These are phyloP conservation scores for Pycnomerus fuliginosus DNA, from an alignment of 2,888 invertebrate species.

Conservation along the genomic window DNA sequence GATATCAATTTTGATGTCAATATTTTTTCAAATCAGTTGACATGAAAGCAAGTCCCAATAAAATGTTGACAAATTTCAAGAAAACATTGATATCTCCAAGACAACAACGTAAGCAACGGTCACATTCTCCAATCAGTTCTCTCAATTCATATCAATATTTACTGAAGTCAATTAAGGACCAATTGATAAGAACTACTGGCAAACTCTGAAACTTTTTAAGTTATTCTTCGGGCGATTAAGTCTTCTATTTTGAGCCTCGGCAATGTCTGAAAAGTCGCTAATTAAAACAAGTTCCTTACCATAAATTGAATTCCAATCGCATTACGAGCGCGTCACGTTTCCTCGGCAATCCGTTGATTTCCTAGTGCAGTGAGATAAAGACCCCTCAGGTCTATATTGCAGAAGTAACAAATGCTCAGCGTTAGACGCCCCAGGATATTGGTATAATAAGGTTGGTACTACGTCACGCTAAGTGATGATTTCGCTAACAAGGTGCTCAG, in stretches of 20 bases:
- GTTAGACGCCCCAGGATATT: conserved; percentile 28
- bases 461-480: conserved; percentile 49
- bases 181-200: conserved; percentile 4
- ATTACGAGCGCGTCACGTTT: conserved; percentile 15
- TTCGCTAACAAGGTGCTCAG: conserved; percentile 52
- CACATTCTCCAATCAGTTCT: too few relatives aligned
- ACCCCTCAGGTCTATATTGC: neutral
- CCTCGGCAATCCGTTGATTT: conserved; percentile 18
- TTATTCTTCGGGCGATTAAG: neutral
- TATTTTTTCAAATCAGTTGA: too few relatives aligned
- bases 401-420: conserved; percentile 10
- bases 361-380: conserved; percentile 4
- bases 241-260: neutral
- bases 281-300: conserved; percentile 1
- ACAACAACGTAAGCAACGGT: too few relatives aligned
- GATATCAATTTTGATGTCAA: too few relatives aligned
- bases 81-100: too few relatives aligned
- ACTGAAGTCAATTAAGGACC: conserved; percentile 1
- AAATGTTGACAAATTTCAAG: too few relatives aligned
- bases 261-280: conserved; percentile 1
- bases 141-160: too few relatives aligned
- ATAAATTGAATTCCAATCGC: conserved; percentile 13
- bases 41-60: too few relatives aligned
- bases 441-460: conserved; percentile 37
- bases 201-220: neutral